phyloP scores from a whole-genome alignment of 2,113 vertebrate genomes.

The Struthio camelus region DNA sequence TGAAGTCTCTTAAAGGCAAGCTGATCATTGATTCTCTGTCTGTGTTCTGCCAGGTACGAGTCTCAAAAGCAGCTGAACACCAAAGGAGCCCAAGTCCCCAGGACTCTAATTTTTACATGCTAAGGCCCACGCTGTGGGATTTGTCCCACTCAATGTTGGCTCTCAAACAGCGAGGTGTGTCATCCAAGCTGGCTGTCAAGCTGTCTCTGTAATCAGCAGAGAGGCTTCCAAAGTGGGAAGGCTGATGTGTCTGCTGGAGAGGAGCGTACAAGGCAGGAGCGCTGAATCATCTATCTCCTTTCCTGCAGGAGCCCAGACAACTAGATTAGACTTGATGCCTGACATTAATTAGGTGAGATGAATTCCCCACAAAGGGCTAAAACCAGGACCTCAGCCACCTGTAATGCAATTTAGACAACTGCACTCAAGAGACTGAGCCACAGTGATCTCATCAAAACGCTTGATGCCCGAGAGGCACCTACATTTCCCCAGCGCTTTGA shows the following conservation, averaged over 20 bases:
- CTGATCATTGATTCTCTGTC: neutral
- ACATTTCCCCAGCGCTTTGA: neutral
- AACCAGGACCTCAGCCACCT: neutral
- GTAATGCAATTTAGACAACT: neutral
- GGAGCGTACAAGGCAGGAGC: neutral
- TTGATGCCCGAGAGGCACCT: neutral
- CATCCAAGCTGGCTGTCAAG: neutral
- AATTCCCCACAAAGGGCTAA: neutral
- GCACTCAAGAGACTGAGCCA: neutral
- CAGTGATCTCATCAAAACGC: neutral
- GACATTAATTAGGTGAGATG: neutral
- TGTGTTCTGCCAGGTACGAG: neutral
- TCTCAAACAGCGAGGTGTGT: neutral
- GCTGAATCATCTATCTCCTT: accelerated
- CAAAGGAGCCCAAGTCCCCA: accelerated
- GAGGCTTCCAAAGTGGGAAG: neutral
- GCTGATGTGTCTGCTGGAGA: neutral
- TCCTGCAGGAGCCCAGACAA: neutral
- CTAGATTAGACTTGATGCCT: neutral
- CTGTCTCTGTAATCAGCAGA: neutral
- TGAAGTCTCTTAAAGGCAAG: neutral
- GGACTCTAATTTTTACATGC: neutral
- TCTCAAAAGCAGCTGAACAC: neutral
- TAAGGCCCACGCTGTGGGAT: neutral
- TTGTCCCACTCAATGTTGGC: neutral